Evolutionary conservation across 2,888 invertebrate genomes (phyloP), one percentile per base, ranked within the genome.

Genomic region (Glaucopsyche alexis): DNA sequence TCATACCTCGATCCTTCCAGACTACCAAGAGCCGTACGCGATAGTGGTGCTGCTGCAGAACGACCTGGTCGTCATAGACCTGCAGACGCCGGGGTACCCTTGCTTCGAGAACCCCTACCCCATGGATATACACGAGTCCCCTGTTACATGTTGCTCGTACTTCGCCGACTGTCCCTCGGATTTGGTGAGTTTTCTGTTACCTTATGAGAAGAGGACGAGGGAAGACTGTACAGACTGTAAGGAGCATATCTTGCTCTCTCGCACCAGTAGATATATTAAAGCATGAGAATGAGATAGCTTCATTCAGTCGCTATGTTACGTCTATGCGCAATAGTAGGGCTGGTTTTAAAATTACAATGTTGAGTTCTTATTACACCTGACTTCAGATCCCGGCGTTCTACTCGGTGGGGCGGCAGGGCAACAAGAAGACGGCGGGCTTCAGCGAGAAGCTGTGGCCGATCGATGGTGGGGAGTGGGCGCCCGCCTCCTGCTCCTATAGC

Each of bases 61-160:
- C 94, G 99, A 99, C 94, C 95, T 99, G 88, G 99, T 99, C 87
- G 97, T 99, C 84, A 98, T 99, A 88, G 99, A 99, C 94, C 95
- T 99, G 85, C 96, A 96, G 86, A 96, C 98, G 71, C 95, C 97
- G 75, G 99, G 99, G 86, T 99, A 99, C 94, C 99, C 99, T 40
- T 98, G 99, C 93, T 98, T 99, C 94, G 99, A 99, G 93, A 99
- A 99, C 94, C 99, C 99, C 66, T 99, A 99, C 94, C 98, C 99
- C 77, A 99, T 99, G 99, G 99, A 99, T 93, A 95, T 99, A 80
- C 99, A 99, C 94, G 99, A 99, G 93, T 98, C 99, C 72, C 97
- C 99, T 38, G 99, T 99, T 84, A 99, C 99, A 74, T 98, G 97
- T 93, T 98, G 99, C 90, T 96, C 96, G 75, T 99, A 99, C 94